phyloP scores from a whole-genome alignment of 2,797 vertebrate species.

The Oreonectes daqikongensis region DNA sequence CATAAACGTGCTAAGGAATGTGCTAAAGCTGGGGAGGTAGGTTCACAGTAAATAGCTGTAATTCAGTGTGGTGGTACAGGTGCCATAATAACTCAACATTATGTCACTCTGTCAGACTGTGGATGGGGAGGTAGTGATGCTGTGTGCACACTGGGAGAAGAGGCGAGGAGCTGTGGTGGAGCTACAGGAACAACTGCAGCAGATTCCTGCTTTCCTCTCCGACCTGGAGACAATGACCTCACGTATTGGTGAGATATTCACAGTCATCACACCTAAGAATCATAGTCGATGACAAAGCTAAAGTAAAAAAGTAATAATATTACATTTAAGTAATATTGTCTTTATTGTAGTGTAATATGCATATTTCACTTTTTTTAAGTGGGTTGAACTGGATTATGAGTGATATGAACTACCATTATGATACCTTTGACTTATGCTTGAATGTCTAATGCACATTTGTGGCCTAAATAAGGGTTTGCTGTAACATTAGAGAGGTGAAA shows the following conservation, averaged over 20 bases:
- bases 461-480: not conserved
- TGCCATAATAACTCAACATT: not conserved
- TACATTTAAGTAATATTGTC: no score
- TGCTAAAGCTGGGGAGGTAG: conserved; percentile 88
- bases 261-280: not conserved
- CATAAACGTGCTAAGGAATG: conserved; percentile 90
- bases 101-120: conserved; percentile 74
- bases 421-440: not conserved
- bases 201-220: conserved; percentile 81
- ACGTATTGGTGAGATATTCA: conserved; percentile 79
- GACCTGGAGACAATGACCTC: conserved; percentile 85
- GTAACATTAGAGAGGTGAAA: not conserved
- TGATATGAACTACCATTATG: not conserved
- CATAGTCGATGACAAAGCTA: not conserved
- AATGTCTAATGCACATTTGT: not conserved
- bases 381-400: not conserved
- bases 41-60: not conserved
- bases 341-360: no score
- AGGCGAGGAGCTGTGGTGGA: conserved; percentile 79
- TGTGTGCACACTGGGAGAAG: conserved; percentile 92
- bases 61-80: not conserved
- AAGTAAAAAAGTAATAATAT: no score
- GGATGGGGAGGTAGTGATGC: conserved; percentile 92
- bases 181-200: conserved; percentile 88
- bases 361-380: no score